These are phyloP conservation scores for Sesia bembeciformis DNA, from an alignment of 2,888 invertebrate genomes.

Conservation along the genomic window DNA sequence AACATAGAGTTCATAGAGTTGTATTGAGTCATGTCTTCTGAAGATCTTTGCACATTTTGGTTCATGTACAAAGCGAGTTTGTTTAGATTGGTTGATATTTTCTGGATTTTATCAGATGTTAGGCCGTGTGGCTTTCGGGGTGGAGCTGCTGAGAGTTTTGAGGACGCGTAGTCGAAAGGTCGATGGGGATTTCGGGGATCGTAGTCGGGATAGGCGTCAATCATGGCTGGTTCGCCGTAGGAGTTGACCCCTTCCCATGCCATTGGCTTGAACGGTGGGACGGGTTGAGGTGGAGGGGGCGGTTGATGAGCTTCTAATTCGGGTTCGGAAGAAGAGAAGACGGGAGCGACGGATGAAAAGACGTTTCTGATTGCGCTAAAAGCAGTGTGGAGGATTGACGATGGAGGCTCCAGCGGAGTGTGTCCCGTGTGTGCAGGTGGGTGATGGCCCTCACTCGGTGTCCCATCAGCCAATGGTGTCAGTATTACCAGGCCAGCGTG, in stretches of 20 bases:
- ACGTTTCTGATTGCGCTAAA: constrained; percentile 58
- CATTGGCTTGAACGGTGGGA: constrained; percentile 48
- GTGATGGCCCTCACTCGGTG: constrained; percentile 34
- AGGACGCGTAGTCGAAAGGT: constrained; percentile 36
- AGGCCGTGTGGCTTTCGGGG: constrained; percentile 24
- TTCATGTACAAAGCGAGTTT: constrained; percentile 45
- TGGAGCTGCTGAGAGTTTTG: constrained; percentile 36
- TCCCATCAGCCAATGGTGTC: constrained; percentile 49
- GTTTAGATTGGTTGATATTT: constrained; percentile 50
- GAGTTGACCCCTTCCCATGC: constrained; percentile 57
- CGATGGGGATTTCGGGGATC: constrained; percentile 40
- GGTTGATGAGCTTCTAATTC: constrained; percentile 26
- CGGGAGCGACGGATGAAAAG: constrained; percentile 28
- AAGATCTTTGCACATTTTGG: constrained; percentile 42
- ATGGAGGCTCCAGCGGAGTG: constrained; percentile 52
- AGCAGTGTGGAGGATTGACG: constrained; percentile 50
- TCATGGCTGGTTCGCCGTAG: constrained; percentile 55
- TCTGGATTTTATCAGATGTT: constrained; percentile 54
- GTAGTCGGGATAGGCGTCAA: constrained; percentile 44
- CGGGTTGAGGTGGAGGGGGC: constrained; percentile 43
- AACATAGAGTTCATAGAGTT: constrained; percentile 37
- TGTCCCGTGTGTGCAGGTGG: constrained; percentile 28
- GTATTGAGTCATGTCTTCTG: constrained; percentile 41
- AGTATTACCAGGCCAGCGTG: constrained; percentile 63
- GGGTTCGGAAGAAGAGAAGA: constrained; percentile 8